Percentiles rank a stretch among this genome's conserved stretches.
These are phyloP conservation scores for Idaea biselata DNA, from an alignment of 2,888 invertebrate genomes.

Conservation along the genomic window DNA sequence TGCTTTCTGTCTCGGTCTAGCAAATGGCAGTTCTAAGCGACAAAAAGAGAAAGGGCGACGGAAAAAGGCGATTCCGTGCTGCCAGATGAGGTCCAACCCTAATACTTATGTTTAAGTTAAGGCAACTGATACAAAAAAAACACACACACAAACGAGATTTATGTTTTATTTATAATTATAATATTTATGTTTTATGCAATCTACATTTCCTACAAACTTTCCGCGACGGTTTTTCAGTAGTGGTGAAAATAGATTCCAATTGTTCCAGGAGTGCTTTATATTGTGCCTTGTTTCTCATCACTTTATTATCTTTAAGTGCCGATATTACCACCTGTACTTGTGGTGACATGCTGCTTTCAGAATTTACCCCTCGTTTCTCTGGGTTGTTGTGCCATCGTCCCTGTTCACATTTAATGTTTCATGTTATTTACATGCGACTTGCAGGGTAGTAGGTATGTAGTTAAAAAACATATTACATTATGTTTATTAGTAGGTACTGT, in stretches of 20 bases:
- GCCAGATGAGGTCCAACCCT: too few relatives aligned
- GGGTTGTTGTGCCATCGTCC: slow-evolving; percentile 25
- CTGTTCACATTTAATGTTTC: slow-evolving; percentile 39
- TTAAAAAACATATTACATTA: slow-evolving; percentile 1
- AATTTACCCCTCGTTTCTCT: slow-evolving; percentile 2
- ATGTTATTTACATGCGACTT: slow-evolving; percentile 17
- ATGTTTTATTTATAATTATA: neutral
- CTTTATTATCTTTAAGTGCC: slow-evolving; percentile 41
- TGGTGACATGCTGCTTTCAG: slow-evolving; percentile 31
- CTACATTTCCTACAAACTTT: slow-evolving; percentile 3
- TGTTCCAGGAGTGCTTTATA: slow-evolving; percentile 39
- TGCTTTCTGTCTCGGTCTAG: too few relatives aligned
- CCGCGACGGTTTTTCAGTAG: slow-evolving; percentile 9
- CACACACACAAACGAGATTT: neutral
- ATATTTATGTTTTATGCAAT: slow-evolving; percentile 1
- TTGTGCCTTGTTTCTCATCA: slow-evolving; percentile 39
- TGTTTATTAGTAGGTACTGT: slow-evolving; percentile 52
- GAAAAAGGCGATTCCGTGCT: too few relatives aligned
- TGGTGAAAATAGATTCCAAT: slow-evolving; percentile 46
- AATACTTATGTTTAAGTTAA: too few relatives aligned
- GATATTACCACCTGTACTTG: slow-evolving; percentile 45
- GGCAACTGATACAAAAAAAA: too few relatives aligned
- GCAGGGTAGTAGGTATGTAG: slow-evolving; percentile 3
- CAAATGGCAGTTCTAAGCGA: too few relatives aligned
- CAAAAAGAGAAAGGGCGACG: too few relatives aligned